phyloP scores from a whole-genome alignment of 2,113 vertebrate genomes.

The Centropus unirufus region DNA sequence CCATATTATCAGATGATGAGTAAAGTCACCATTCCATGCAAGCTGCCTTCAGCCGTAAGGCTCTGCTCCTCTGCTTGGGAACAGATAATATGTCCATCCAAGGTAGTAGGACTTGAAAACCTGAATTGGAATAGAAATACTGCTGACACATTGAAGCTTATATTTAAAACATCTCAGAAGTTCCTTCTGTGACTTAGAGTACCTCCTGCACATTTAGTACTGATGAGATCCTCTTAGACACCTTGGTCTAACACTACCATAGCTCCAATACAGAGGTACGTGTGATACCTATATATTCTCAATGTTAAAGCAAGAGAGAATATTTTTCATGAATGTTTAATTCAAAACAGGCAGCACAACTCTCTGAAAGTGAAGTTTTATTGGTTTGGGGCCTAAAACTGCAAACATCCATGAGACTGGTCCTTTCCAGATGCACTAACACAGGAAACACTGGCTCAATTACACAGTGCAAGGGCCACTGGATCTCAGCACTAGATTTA shows the following conservation, averaged over 20 bases:
- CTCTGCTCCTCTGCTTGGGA: neutral
- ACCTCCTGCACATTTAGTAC: neutral
- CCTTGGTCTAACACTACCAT: rapidly evolving
- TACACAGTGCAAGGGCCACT: rapidly evolving
- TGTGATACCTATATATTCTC: neutral
- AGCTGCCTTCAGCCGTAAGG: neutral
- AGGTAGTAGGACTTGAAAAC: neutral
- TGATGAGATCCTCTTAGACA: neutral
- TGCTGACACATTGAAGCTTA: neutral
- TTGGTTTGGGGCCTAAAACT: neutral
- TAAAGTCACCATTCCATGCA: neutral
- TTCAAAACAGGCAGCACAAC: neutral
- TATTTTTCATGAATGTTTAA: neutral
- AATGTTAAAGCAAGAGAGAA: neutral
- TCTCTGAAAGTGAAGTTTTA: neutral
- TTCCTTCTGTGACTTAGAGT: neutral
- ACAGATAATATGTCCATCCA: neutral
- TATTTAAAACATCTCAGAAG: neutral
- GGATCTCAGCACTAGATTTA: neutral
- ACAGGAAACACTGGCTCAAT: neutral
- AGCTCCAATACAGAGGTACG: neutral
- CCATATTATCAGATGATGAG: neutral
- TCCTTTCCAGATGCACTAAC: neutral
- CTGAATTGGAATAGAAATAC: neutral
- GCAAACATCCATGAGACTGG: neutral